phyloP scores from a whole-genome alignment of 2,888 invertebrate species.

The Hirtodrosophila trivittata region DNA sequence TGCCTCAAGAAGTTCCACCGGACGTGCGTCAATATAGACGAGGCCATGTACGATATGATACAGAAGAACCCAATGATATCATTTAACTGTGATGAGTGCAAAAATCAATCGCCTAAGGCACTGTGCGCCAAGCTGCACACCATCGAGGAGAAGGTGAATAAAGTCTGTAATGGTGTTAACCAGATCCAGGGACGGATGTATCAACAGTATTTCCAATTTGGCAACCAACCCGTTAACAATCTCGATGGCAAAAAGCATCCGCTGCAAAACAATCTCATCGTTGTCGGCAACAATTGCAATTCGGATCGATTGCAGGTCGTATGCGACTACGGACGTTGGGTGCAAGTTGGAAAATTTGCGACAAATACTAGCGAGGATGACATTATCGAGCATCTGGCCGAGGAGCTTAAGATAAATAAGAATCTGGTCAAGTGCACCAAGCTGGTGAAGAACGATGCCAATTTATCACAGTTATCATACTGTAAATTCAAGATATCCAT shows the following conservation, averaged over 20 bases:
- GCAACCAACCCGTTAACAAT: slow-evolving; percentile 75
- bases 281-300: slow-evolving; percentile 81
- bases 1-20: slow-evolving; percentile 80
- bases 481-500: slow-evolving; percentile 82
- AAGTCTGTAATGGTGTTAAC: slow-evolving; percentile 80
- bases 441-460: slow-evolving; percentile 81
- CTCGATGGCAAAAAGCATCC: slow-evolving; percentile 77
- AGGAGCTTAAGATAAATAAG: slow-evolving; percentile 81
- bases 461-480: slow-evolving; percentile 80
- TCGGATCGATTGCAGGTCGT: slow-evolving; percentile 82
- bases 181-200: slow-evolving; percentile 82
- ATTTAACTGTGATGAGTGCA: slow-evolving; percentile 81
- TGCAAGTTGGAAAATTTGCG: slow-evolving; percentile 81
- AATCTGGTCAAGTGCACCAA: slow-evolving; percentile 81
- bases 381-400: slow-evolving; percentile 80
- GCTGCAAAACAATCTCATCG: slow-evolving; percentile 80
- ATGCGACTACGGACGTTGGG: slow-evolving; percentile 81
- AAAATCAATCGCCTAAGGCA: slow-evolving; percentile 80
- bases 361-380: slow-evolving; percentile 81
- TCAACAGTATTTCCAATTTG: slow-evolving; percentile 81
- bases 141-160: slow-evolving; percentile 81
- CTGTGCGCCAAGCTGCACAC: slow-evolving; percentile 75
- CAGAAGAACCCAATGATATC: slow-evolving; percentile 81
- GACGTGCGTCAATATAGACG: slow-evolving; percentile 80
- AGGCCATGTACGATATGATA: slow-evolving; percentile 78